These are phyloP conservation scores for Coregonus clupeaformis DNA, from an alignment of 2,113 vertebrate species.

Conservation along the genomic window DNA sequence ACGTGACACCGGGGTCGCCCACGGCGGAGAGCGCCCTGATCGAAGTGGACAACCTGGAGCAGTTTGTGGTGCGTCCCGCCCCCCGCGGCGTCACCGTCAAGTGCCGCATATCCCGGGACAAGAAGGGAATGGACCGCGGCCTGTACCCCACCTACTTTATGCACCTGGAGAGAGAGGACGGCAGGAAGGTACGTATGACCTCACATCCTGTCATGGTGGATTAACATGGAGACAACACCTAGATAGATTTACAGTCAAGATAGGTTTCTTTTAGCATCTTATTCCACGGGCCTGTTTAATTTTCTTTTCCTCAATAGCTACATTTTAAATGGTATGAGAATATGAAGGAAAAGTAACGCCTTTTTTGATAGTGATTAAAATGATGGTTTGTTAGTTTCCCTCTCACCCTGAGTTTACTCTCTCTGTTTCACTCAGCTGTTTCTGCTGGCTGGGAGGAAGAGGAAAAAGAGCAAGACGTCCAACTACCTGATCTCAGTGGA, in stretches of 20 bases:
- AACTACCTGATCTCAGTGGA: conserved; percentile 98
- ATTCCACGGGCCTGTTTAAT: neutral
- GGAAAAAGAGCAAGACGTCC: conserved; percentile 98
- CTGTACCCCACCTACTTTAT: conserved; percentile 96
- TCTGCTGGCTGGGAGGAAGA: conserved; percentile 92
- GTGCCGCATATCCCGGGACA: conserved; percentile 91
- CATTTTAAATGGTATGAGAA: neutral
- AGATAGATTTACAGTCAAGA: too few relatives aligned
- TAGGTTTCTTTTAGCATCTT: too few relatives aligned
- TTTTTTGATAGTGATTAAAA: neutral
- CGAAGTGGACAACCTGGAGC: conserved; percentile 85
- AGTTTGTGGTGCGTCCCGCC: conserved; percentile 86
- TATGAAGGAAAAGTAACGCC: neutral
- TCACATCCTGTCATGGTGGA: too few relatives aligned
- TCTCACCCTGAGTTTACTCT: neutral
- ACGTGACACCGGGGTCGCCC: conserved; percentile 69
- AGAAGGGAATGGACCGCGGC: conserved; percentile 94
- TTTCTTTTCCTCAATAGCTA: neutral
- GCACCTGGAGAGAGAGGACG: conserved; percentile 94
- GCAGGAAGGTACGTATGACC: conserved; percentile 77
- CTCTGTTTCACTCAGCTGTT: conserved; percentile 77
- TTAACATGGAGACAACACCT: too few relatives aligned
- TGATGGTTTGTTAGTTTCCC: neutral
- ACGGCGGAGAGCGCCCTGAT: conserved; percentile 71
- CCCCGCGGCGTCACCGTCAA: conserved; percentile 84